A percentile compares a stretch with the other conserved stretches of the same genome.
These are phyloP conservation scores for Oryzias dopingdopingensis DNA, from an alignment of 2,797 vertebrate species.

Conservation along the genomic window DNA sequence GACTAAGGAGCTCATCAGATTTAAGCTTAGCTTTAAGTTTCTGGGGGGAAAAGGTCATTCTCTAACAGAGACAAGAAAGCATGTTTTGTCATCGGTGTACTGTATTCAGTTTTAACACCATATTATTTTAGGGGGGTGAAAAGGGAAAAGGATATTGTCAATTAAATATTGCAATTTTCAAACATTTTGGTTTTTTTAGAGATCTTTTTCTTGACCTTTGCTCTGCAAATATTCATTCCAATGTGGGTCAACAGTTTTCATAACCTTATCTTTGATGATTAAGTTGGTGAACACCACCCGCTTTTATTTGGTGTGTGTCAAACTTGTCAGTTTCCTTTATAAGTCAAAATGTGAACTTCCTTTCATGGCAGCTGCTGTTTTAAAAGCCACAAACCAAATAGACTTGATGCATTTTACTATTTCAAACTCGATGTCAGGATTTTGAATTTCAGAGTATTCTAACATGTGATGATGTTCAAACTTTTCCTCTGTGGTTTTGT, in stretches of 20 bases:
- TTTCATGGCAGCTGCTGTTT: constrained; percentile 22
- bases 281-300: constrained; percentile 20
- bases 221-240: constrained; percentile 44
- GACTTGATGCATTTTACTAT: constrained; percentile 34
- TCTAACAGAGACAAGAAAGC: constrained; percentile 27
- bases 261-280: constrained; percentile 38
- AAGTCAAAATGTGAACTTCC: constrained; percentile 37
- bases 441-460: neutral
- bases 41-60: constrained; percentile 62
- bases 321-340: constrained; percentile 41
- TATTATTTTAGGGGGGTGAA: constrained; percentile 1
- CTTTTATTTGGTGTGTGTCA: constrained; percentile 27
- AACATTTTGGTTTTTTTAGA: constrained; percentile 45
- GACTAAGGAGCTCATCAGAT: constrained; percentile 62
- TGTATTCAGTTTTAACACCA: constrained; percentile 12
- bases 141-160: too few species aligned
- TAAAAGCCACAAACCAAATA: constrained; percentile 26
- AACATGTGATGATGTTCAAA: neutral
- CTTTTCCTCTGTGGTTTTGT: too few species aligned
- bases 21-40: constrained; percentile 37
- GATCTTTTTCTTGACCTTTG: constrained; percentile 29
- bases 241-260: constrained; percentile 49
- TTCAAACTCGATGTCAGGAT: neutral
- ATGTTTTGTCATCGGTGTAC: constrained; percentile 12
- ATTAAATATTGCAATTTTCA: constrained; percentile 46